phyloP scores from a whole-genome alignment of 92 coral and sea anemone species.

The Siderastrea radians region DNA sequence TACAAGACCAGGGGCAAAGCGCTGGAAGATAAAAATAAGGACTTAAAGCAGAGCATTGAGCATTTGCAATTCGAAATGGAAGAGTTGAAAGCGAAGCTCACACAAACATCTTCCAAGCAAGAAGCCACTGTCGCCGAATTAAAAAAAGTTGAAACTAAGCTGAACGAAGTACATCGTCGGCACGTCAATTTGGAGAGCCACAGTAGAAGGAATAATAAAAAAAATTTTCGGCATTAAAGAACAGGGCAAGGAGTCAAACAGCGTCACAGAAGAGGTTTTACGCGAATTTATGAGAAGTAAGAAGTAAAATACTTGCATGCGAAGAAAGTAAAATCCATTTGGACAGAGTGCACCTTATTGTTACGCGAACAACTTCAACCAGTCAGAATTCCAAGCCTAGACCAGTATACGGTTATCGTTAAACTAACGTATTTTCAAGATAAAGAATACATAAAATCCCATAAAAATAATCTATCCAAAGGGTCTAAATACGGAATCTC shows the following conservation, averaged over 20 bases:
- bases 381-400: too few species aligned
- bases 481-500: too few species aligned
- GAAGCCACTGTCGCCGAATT: neutral
- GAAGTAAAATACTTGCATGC: neutral
- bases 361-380: neutral
- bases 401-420: too few species aligned
- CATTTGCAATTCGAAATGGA: neutral
- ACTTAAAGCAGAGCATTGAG: neutral
- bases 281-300: neutral
- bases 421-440: too few species aligned
- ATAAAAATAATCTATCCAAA: too few species aligned
- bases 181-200: too few species aligned
- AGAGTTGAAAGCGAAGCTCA: neutral
- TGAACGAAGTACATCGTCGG: too few species aligned
- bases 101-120: neutral
- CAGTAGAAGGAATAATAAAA: too few species aligned
- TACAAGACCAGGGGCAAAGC: neutral
- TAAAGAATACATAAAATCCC: too few species aligned
- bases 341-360: neutral
- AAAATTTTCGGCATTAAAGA: neutral
- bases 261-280: neutral
- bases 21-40: neutral
- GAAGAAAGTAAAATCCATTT: constrained; percentile 7
- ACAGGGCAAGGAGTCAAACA: neutral
- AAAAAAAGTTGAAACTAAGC: neutral